A percentile compares a stretch with the other conserved stretches of the same genome.
Evolutionary conservation across 2,797 vertebrate species (phyloP).

Genomic region (Pyrocephalus nanus): DNA sequence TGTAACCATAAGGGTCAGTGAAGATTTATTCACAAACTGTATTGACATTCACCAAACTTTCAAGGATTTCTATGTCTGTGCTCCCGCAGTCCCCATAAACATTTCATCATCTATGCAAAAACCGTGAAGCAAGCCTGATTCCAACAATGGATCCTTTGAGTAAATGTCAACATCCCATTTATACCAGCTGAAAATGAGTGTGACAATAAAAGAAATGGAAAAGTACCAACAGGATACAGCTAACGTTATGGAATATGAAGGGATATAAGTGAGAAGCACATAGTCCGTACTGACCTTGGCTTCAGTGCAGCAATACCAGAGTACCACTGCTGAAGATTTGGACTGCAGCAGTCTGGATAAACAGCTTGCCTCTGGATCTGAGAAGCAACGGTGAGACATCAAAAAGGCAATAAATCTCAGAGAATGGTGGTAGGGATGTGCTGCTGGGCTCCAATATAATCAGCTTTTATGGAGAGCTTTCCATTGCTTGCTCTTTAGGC

Average conservation of each 20-base stretch:
- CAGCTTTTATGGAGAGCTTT: constrained; percentile 49
- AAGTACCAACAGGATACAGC: neutral
- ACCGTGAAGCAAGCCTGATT: neutral
- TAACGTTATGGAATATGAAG: neutral
- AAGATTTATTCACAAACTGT: neutral
- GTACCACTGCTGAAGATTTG: neutral
- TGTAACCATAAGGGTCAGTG: neutral
- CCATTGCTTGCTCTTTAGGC: neutral
- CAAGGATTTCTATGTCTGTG: neutral
- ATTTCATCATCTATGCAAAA: neutral
- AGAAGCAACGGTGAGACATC: neutral
- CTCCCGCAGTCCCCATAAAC: neutral
- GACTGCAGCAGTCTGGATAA: neutral
- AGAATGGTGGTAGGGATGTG: neutral
- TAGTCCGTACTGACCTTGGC: neutral
- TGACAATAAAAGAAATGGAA: neutral
- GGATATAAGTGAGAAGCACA: neutral
- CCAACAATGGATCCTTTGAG: accelerated
- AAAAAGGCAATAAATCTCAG: constrained; percentile 3
- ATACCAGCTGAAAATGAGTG: neutral
- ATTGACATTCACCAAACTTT: neutral
- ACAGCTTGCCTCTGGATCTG: constrained; percentile 5
- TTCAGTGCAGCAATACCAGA: neutral
- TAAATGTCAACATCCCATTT: neutral
- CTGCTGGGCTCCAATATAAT: constrained; percentile 8